Percentiles rank a stretch among this genome's conserved stretches.
phyloP scores from a whole-genome alignment of 2,888 invertebrate species.

The Luffia ferchaultella region DNA sequence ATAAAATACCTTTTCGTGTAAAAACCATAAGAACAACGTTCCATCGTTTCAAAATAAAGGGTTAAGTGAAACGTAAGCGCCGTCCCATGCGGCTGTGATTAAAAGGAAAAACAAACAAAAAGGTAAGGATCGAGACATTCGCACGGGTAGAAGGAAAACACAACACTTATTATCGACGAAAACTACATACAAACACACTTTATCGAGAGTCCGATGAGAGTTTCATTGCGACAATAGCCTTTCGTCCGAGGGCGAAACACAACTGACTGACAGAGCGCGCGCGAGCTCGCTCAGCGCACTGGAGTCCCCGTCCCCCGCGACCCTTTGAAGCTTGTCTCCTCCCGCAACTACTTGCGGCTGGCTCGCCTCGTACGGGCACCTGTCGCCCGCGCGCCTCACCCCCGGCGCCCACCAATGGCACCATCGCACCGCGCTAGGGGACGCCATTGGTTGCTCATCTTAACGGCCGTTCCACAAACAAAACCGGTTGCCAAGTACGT shows the following conservation, averaged over 20 bases:
- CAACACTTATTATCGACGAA: constrained; percentile 64
- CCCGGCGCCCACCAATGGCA: constrained; percentile 43
- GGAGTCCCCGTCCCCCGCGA: constrained; percentile 45
- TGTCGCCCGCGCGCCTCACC: constrained; percentile 21
- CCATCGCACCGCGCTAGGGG: constrained; percentile 34
- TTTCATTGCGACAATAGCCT: constrained; percentile 60
- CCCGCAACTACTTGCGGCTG: constrained; percentile 34
- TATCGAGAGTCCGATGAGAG: constrained; percentile 58
- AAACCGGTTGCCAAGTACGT: constrained; percentile 58
- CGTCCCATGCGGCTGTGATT: too few species aligned
- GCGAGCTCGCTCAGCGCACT: constrained; percentile 25
- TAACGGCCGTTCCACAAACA: constrained; percentile 56
- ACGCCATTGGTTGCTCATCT: constrained; percentile 40
- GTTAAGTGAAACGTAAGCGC: too few species aligned
- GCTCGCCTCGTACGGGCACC: constrained; percentile 33
- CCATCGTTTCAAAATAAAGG: too few species aligned
- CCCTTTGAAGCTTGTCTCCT: constrained; percentile 25
- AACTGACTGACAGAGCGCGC: too few species aligned
- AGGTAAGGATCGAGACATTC: too few species aligned
- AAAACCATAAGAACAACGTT: constrained; percentile 82
- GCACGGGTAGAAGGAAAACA: too few species aligned
- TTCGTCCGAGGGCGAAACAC: constrained; percentile 58
- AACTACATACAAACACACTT: constrained; percentile 67
- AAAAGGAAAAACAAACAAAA: too few species aligned
- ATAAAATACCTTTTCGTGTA: constrained; percentile 85